phyloP scores from a whole-genome alignment of 1,140 invertebrate species.

The Steinernema feltiae region DNA sequence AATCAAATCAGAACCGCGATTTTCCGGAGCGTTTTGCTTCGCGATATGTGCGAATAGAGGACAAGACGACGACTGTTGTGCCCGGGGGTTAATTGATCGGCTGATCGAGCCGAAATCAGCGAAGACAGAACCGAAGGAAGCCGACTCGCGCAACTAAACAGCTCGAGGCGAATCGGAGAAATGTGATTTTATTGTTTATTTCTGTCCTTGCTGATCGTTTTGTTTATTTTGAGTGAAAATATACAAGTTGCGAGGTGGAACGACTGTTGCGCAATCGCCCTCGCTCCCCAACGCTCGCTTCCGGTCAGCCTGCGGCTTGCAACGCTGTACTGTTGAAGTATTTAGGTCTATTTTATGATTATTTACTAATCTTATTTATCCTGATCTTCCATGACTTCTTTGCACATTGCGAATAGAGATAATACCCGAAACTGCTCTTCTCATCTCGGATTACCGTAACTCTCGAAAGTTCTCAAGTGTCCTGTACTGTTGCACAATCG shows the following conservation, averaged over 20 bases:
- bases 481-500: conserved; percentile 10
- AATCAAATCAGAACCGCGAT: too few species aligned
- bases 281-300: not conserved
- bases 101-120: not conserved
- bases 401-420: too few species aligned
- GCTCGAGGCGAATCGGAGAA: conserved; percentile 6
- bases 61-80: too few species aligned
- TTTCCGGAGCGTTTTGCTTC: too few species aligned
- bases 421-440: not conserved
- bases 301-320: too few species aligned
- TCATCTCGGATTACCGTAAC: not conserved
- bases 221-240: not conserved
- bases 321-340: too few species aligned
- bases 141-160: conserved; percentile 3
- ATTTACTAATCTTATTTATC: too few species aligned
- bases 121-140: not conserved
- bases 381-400: too few species aligned
- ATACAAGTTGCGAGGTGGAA: not conserved
- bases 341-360: too few species aligned
- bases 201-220: not conserved
- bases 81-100: not conserved
- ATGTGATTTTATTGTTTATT: conserved; percentile 13
- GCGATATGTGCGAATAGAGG: too few species aligned
- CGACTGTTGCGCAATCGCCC: not conserved
- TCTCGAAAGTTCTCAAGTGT: conserved; percentile 10